Evolutionary conservation across 53 echinoderm and acorn worm species (phyloP), one percentile per base, ranked within the genome.

Genomic region (Holothuria scabra): DNA sequence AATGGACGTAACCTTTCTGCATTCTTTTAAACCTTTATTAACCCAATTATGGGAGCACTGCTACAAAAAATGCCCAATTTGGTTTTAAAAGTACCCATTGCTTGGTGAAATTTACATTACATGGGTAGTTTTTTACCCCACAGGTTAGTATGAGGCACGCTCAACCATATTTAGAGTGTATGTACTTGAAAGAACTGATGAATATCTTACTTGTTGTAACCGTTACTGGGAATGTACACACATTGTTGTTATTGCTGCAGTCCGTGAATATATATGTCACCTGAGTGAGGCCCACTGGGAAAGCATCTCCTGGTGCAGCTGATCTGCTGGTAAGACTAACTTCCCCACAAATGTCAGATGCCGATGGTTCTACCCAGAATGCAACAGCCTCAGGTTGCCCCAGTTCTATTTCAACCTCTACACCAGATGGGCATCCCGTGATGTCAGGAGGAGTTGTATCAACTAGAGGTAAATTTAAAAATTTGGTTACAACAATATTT

Each of bases 201-300:
- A 18, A 41, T 52, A 64, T 64, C 64, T 14, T 24, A 86, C 83
- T 57, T 72, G 64, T 52, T 30, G 71, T 46, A 65, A 85, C 67
- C n/a, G 70, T 81, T 23, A 89, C 85, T 18, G 72, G 48, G 38
- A 89, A 89, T 1, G 46, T 64, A 33, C 90, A 89, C 30, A 56
- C 60, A 6, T 37, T 48, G 12, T 31, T 63, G 64, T 89, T 85
- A 16, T 71, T 74, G 5, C 71, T 79, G 12, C 28, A 59, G 23
- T 85, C 85, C 1, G 18, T 25, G 68, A 85, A 89, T 3, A 31
- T 10, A 55, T 89, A 89, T 8, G 59, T 59, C 56, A 89, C 60
- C 26, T 28, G 19, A 32, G 90, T 81, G 1, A 37, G 38, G 13
- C 90, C 90, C 4, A 85, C 74, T 5, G 80, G 80, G 63, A 89